Conservation (phyloP, 2,113 vertebrate species). For the Nothobranchius furzeri region DNA sequence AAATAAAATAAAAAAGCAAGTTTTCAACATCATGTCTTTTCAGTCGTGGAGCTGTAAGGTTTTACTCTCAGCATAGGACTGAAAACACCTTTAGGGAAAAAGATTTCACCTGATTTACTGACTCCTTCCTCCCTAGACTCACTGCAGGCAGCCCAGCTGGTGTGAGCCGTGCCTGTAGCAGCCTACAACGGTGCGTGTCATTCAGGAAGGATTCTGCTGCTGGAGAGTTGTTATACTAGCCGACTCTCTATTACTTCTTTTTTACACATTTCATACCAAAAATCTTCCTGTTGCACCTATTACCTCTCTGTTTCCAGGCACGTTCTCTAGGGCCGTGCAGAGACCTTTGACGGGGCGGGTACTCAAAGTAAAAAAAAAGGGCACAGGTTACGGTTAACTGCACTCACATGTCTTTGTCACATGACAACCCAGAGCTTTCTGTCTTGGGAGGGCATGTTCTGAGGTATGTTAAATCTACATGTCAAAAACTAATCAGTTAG, state of each 20-base stretch:
- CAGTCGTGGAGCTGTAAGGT: background rate
- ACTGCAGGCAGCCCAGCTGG: conserved; percentile 11
- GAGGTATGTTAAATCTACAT: too few relatives aligned
- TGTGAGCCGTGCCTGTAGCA: background rate
- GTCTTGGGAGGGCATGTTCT: too few relatives aligned
- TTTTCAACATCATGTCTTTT: background rate
- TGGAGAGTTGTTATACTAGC: background rate
- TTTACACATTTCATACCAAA: background rate
- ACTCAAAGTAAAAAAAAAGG: too few relatives aligned
- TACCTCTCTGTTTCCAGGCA: background rate
- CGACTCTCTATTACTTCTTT: background rate
- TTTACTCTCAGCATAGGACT: background rate
- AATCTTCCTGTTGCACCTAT: conserved; percentile 2
- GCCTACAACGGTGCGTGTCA: background rate
- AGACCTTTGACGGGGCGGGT: too few relatives aligned
- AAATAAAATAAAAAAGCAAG: background rate
- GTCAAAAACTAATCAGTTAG: too few relatives aligned
- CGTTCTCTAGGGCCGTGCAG: background rate
- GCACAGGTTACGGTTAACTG: too few relatives aligned
- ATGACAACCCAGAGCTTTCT: too few relatives aligned
- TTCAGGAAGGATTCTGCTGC: background rate
- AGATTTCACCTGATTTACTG: conserved; percentile 6
- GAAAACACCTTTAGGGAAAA: conserved; percentile 5
- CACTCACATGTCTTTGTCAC: too few relatives aligned
- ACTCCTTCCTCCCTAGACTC: background rate